Conservation (phyloP, 2,797 vertebrate genomes). For the Pangasius krempfi region DNA sequence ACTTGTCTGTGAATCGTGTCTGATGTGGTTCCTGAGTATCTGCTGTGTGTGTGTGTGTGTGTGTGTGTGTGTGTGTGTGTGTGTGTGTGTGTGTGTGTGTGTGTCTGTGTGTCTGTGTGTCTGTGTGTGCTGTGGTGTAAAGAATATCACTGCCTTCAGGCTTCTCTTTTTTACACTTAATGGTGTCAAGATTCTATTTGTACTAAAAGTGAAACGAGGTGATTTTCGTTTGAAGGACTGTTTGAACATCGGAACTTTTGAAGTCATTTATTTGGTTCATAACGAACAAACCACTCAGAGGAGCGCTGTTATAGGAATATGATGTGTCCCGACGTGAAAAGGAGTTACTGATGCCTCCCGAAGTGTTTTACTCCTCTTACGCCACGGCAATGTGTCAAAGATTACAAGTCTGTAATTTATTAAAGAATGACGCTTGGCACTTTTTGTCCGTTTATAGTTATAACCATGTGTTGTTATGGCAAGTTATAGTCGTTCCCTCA, state of each 20-base stretch:
- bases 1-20: constrained; percentile 41
- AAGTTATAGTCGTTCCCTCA: not conserved
- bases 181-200: not conserved
- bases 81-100: not conserved
- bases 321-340: not conserved
- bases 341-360: not conserved
- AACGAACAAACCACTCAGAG: not conserved
- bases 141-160: not conserved
- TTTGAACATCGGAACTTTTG: not conserved
- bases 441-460: not conserved
- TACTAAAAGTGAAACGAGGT: not conserved
- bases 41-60: not conserved
- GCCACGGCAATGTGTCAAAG: not conserved
- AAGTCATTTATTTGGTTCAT: not conserved
- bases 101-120: too few relatives aligned
- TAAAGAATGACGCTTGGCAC: not conserved
- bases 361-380: not conserved
- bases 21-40: constrained; percentile 55
- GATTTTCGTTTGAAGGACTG: too few relatives aligned
- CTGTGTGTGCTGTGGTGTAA: not conserved
- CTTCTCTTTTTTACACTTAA: not conserved
- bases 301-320: not conserved
- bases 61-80: not conserved
- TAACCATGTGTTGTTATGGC: not conserved
- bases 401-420: not conserved